A percentile compares a stretch with the other conserved stretches of the same genome.
phyloP scores from a whole-genome alignment of 2,797 vertebrate genomes.

The Muscicapa striata region DNA sequence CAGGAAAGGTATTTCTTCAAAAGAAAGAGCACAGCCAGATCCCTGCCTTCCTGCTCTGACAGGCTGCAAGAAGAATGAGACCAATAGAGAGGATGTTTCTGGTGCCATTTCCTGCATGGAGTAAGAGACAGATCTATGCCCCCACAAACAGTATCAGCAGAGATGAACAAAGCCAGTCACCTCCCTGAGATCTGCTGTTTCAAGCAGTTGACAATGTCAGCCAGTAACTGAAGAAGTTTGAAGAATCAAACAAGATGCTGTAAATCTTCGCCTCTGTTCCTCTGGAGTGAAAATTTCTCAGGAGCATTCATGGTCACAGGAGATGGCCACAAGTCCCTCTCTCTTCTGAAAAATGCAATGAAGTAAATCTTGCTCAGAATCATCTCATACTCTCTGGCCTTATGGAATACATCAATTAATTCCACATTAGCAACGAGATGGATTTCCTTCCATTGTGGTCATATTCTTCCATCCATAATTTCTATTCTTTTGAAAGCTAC shows the following conservation, averaged over 20 bases:
- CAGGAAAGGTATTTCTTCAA: not conserved
- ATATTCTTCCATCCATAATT: not conserved
- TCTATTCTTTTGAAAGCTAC: conserved; percentile 12
- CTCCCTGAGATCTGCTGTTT: not conserved
- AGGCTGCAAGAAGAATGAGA: not conserved
- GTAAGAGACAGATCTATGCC: not conserved
- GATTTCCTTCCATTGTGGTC: not conserved
- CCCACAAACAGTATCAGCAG: not conserved
- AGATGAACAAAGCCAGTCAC: not conserved
- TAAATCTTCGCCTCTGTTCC: not conserved
- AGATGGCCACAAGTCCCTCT: not conserved
- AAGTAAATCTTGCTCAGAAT: not conserved
- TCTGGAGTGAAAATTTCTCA: not conserved
- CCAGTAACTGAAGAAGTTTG: not conserved
- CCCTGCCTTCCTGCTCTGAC: not conserved
- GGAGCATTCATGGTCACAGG: not conserved
- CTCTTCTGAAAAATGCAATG: not conserved
- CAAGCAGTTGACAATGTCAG: not conserved
- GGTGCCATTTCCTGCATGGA: not conserved
- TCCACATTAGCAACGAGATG: not conserved
- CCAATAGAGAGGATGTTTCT: not conserved
- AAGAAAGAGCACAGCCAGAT: not conserved
- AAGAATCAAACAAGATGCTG: not conserved
- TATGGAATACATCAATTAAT: not conserved
- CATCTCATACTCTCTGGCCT: not conserved